Evolutionary conservation across 2,113 vertebrate species (phyloP).

Genomic region (Acinonyx jubatus): DNA sequence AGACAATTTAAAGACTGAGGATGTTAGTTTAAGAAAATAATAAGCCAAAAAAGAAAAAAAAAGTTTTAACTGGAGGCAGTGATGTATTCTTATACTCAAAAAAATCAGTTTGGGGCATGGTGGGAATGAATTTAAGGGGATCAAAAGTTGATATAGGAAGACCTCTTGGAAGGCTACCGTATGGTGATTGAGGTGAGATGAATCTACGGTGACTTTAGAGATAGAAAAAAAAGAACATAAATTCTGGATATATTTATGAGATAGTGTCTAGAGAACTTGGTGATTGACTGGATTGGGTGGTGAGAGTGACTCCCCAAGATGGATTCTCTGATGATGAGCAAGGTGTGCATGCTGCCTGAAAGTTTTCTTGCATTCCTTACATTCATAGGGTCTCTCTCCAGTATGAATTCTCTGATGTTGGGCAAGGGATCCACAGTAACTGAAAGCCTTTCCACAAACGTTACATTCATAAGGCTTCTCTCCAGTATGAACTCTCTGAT

Average conservation of each 20-base stretch:
- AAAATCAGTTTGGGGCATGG: neutral
- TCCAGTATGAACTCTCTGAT: constrained; percentile 78
- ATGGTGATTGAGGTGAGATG: neutral
- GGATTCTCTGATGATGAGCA: constrained; percentile 75
- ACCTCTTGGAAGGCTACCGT: neutral
- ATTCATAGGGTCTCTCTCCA: constrained; percentile 78
- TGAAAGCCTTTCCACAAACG: constrained; percentile 79
- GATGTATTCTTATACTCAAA: neutral
- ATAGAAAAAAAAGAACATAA: neutral
- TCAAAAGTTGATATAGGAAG: neutral
- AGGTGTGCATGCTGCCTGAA: constrained; percentile 79
- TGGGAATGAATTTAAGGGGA: constrained; percentile 17
- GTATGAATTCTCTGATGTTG: constrained; percentile 78
- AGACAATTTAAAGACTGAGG: constrained; percentile 23
- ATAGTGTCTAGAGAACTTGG: constrained; percentile 48
- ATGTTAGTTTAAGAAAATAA: constrained; percentile 9
- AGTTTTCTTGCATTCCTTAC: constrained; percentile 76
- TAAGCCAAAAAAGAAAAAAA: neutral
- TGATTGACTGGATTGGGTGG: constrained; percentile 59
- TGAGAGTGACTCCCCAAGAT: constrained; percentile 59
- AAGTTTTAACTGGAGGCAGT: neutral
- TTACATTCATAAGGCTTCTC: constrained; percentile 79
- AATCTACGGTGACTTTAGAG: neutral
- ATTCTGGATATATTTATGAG: constrained; percentile 19
- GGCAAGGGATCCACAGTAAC: constrained; percentile 73